Conservation (phyloP, 2,113 vertebrate genomes). For the Poicephalus meyeri region DNA sequence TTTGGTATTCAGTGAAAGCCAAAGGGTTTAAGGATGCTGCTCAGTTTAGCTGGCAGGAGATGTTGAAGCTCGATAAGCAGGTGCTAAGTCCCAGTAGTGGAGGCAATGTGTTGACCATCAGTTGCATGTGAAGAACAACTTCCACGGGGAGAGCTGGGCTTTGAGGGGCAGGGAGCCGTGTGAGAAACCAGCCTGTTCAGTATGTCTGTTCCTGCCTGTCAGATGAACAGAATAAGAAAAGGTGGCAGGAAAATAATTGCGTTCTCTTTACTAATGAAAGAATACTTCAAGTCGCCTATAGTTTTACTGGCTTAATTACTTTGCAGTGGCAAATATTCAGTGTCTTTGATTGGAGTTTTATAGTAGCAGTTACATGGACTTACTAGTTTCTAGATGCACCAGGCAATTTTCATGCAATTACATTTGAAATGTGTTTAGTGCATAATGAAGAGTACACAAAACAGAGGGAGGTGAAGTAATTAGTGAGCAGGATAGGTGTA, state of each 20-base stretch:
- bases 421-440: not conserved
- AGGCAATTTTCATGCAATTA: not conserved
- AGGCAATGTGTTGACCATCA: not conserved
- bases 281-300: not conserved
- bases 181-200: not conserved
- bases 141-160: not conserved
- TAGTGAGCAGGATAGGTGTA: not conserved
- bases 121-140: not conserved
- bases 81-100: rapidly evolving
- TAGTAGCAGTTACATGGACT: not conserved
- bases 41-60: not conserved
- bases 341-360: not conserved
- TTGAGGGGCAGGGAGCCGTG: not conserved
- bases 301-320: conserved; percentile 33
- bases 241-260: conserved; percentile 44
- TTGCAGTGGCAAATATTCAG: not conserved
- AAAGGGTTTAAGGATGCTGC: not conserved
- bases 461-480: not conserved
- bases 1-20: not conserved
- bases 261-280: conserved; percentile 25
- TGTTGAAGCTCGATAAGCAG: rapidly evolving
- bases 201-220: not conserved
- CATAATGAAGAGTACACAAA: not conserved
- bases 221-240: not conserved
- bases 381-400: not conserved